phyloP scores from a whole-genome alignment of 2,797 vertebrate genomes.

The Ciconia nigra region DNA sequence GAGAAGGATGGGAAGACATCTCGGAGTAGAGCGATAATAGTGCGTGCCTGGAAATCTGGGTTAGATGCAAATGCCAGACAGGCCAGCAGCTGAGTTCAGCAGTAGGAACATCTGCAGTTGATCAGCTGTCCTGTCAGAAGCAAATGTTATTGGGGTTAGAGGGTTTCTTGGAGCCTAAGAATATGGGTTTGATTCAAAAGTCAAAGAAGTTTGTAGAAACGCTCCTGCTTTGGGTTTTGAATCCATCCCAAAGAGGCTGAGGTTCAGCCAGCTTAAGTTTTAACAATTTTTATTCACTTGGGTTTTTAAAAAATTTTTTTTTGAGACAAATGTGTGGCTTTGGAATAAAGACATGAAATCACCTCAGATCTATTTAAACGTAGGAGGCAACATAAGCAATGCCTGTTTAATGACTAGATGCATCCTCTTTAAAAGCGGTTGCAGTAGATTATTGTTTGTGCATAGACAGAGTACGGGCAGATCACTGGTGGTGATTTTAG shows the following conservation, averaged over 20 bases:
- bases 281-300: neutral
- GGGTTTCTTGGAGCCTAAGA: slow-evolving; percentile 14
- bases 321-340: neutral
- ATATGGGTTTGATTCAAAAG: slow-evolving; percentile 47
- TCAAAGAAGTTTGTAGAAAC: slow-evolving; percentile 12
- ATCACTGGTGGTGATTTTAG: neutral
- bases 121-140: slow-evolving; percentile 51
- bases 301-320: neutral
- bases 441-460: neutral
- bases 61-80: neutral
- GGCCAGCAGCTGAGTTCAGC: neutral
- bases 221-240: slow-evolving; percentile 51
- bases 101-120: slow-evolving; percentile 10
- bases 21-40: neutral
- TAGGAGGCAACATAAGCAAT: neutral
- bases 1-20: neutral
- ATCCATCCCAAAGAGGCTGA: slow-evolving; percentile 50
- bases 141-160: neutral
- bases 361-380: neutral
- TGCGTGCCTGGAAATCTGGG: slow-evolving; percentile 2
- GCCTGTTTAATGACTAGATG: neutral
- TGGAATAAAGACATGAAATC: neutral
- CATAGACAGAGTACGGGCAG: neutral
- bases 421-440: neutral
- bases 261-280: neutral